A percentile compares a stretch with the other conserved stretches of the same genome.
These are phyloP conservation scores for Lutraria lutraria DNA, from an alignment of 2,888 invertebrate genomes.

Conservation along the genomic window DNA sequence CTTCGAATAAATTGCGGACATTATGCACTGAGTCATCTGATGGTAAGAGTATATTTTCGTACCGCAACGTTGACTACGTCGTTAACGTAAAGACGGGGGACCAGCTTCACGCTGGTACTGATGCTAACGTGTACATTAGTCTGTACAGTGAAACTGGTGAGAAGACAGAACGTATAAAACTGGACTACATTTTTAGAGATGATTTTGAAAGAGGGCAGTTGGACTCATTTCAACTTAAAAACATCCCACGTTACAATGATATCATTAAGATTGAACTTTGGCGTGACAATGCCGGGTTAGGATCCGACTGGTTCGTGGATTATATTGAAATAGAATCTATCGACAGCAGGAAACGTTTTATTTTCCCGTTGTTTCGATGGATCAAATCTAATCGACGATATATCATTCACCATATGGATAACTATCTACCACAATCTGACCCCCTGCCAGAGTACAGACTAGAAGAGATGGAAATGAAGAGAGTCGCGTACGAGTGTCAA, in stretches of 20 bases:
- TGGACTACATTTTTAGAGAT: constrained; percentile 83
- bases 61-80: constrained; percentile 45
- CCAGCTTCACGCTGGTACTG: constrained; percentile 85
- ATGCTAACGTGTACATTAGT: constrained; percentile 85
- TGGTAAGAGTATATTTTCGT: constrained; percentile 40
- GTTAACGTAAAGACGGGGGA: constrained; percentile 87
- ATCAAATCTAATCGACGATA: constrained; percentile 83
- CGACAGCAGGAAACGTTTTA: constrained; percentile 68
- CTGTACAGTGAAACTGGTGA: constrained; percentile 84
- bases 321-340: constrained; percentile 78
- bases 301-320: constrained; percentile 86
- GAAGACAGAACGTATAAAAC: constrained; percentile 79
- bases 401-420: constrained; percentile 84
- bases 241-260: constrained; percentile 57
- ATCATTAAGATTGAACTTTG: constrained; percentile 84
- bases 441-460: constrained; percentile 82
- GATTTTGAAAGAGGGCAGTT: constrained; percentile 85
- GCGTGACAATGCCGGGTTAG: constrained; percentile 84
- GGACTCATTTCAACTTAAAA: constrained; percentile 79
- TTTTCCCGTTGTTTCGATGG: constrained; percentile 87
- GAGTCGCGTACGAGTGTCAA: constrained; percentile 76
- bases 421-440: constrained; percentile 86
- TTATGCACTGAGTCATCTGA: neutral
- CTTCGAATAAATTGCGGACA: neutral
- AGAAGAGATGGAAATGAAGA: constrained; percentile 84